Evolutionary conservation across 2,888 invertebrate genomes (phyloP), one percentile per base, ranked within the genome.

Genomic region (Dryomyza anilis): DNA sequence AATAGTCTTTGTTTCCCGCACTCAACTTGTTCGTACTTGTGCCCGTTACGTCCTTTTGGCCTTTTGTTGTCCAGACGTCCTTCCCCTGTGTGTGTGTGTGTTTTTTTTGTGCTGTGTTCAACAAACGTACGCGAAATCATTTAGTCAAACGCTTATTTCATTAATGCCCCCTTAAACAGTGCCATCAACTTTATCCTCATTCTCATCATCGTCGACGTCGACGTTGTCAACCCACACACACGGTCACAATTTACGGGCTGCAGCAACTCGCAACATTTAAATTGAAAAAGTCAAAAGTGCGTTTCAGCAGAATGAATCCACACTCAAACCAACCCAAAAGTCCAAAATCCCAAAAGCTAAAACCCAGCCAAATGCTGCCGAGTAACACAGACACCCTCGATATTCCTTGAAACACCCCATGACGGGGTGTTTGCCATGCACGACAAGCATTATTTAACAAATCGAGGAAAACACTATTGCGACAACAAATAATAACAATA

Each of bases 131-230:
- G 75, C 77, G 74, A 70, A 74, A 75, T 75, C 78, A 78, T 79
- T 79, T 79, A 79, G 78, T 77, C 69, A 75, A 78, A 77, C 78
- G 75, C 73, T 79, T 79, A 79, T 77, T 76, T 77, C 78, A 79
- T 79, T 79, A 78, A 78, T 78, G 77, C 77, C 70, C 71, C 67
- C n/a, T n/a, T 70, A 60, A 50, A 19, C 23, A 25, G 16, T n/a
- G 43, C 23, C 61, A 53, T 53, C 43, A n/a, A n/a, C n/a, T n/a
- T n/a, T n/a, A n/a, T n/a, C n/a, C n/a, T n/a, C n/a, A n/a, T n/a
- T n/a, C n/a, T n/a, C n/a, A n/a, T n/a, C n/a, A n/a, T n/a, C n/a
- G n/a, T n/a, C n/a, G n/a, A n/a, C n/a, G n/a, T n/a, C n/a, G n/a
- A n/a, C n/a, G n/a, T n/a, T n/a, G n/a, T n/a, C n/a, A n/a, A n/a